Conservation (phyloP, 2,113 vertebrate species). For the Enhydra lutris region DNA sequence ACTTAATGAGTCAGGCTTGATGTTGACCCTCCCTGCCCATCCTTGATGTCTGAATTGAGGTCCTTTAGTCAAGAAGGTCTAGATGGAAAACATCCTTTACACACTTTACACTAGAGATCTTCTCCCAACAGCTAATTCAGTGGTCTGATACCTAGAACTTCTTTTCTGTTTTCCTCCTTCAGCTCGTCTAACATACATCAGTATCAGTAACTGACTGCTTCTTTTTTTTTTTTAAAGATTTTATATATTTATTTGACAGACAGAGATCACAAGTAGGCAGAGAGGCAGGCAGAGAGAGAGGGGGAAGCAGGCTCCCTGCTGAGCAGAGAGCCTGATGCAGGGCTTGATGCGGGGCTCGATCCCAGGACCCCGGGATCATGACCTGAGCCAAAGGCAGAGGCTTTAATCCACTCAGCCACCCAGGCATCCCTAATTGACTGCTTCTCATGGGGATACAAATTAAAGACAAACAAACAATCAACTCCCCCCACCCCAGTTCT, state of each 20-base stretch:
- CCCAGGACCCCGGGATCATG: too few relatives aligned
- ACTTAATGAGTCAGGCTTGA: neutral
- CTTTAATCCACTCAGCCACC: too few relatives aligned
- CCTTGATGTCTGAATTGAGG: neutral
- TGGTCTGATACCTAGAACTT: neutral
- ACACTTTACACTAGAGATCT: neutral
- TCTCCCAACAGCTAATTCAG: neutral
- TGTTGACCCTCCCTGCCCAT: neutral
- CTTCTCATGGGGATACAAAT: neutral
- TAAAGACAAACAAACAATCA: neutral
- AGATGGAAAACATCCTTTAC: neutral
- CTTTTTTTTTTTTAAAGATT: neutral
- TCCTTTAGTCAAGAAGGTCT: neutral
- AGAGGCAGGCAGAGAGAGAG: too few relatives aligned
- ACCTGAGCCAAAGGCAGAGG: too few relatives aligned
- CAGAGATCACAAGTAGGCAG: too few relatives aligned
- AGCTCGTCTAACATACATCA: neutral
- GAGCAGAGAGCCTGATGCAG: too few relatives aligned
- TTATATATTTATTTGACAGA: too few relatives aligned
- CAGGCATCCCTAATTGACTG: neutral
- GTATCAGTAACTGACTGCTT: neutral
- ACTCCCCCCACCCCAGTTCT: neutral
- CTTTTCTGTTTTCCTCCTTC: neutral
- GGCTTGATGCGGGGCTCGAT: too few relatives aligned
- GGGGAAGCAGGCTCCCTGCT: too few relatives aligned